Evolutionary conservation across 2,797 vertebrate species (phyloP).

Genomic region (Vipera latastei): DNA sequence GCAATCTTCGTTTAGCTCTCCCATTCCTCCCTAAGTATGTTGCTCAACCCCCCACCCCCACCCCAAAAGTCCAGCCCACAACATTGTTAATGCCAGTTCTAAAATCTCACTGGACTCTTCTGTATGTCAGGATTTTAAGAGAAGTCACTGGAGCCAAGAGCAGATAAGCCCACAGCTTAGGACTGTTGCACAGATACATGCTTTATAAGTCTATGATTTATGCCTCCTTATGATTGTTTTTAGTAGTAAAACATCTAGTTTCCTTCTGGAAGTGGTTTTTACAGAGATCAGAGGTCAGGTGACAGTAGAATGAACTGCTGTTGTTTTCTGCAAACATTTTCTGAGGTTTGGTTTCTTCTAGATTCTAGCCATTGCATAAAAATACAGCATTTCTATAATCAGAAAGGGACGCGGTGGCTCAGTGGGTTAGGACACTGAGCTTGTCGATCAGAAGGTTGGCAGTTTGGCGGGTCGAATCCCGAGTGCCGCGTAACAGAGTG

Average conservation of each 20-base stretch:
- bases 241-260: constrained; percentile 51
- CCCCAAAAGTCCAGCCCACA: constrained; percentile 3
- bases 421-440: no score
- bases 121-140: constrained; percentile 67
- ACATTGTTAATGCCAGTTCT: constrained; percentile 53
- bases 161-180: constrained; percentile 52
- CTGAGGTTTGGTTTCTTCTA: not conserved
- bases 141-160: constrained; percentile 67
- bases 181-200: constrained; percentile 47
- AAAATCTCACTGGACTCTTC: constrained; percentile 46
- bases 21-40: constrained; percentile 65
- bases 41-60: not conserved
- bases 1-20: constrained; percentile 68
- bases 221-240: constrained; percentile 48
- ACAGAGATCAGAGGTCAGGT: constrained; percentile 37
- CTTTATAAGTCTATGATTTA: constrained; percentile 46
- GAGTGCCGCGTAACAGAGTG: no score
- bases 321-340: constrained; percentile 17
- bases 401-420: no score
- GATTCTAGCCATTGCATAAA: not conserved
- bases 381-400: not conserved
- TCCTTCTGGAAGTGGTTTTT: constrained; percentile 58
- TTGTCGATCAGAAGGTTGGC: no score
- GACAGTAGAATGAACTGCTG: constrained; percentile 56
- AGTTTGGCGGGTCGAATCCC: no score